These are phyloP conservation scores for Adoxophyes honmai DNA, from an alignment of 1,140 invertebrate genomes.

Conservation along the genomic window DNA sequence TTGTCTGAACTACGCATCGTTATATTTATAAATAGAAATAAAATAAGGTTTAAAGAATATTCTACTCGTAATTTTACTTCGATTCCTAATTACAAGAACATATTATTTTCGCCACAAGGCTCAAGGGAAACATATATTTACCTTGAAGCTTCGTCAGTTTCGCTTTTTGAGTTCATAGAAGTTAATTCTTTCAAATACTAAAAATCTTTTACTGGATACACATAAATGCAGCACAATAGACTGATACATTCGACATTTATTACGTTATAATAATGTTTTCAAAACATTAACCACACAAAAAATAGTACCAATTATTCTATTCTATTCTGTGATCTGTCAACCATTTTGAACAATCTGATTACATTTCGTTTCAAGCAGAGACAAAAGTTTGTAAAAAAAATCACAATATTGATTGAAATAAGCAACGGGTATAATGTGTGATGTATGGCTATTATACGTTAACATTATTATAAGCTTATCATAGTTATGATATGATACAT, in stretches of 20 bases:
- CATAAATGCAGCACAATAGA: slow-evolving; percentile 40
- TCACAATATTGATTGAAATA: no score
- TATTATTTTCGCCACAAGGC: slow-evolving; percentile 25
- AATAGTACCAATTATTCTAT: slow-evolving; percentile 51
- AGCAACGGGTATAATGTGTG: no score
- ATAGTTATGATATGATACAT: no score
- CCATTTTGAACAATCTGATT: slow-evolving; percentile 46
- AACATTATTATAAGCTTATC: no score
- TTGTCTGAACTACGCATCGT: slow-evolving; percentile 35
- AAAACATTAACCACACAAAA: slow-evolving; percentile 56
- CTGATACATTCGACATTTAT: slow-evolving; percentile 40
- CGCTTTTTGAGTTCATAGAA: slow-evolving; percentile 77
- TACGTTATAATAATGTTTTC: slow-evolving; percentile 34
- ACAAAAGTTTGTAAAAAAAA: background rate
- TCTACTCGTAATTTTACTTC: background rate
- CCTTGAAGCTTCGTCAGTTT: slow-evolving; percentile 77
- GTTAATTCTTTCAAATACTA: slow-evolving; percentile 49
- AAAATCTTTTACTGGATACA: slow-evolving; percentile 40
- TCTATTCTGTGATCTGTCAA: slow-evolving; percentile 38
- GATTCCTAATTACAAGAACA: slow-evolving; percentile 19
- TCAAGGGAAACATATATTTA: slow-evolving; percentile 39
- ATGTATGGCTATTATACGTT: no score
- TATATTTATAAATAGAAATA: slow-evolving; percentile 20
- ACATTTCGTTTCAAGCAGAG: slow-evolving; percentile 25
- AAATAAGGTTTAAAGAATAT: background rate